Base-by-base conservation (phyloP, 2,888 invertebrate genomes). In the Clitarchus hookeri region DNA sequence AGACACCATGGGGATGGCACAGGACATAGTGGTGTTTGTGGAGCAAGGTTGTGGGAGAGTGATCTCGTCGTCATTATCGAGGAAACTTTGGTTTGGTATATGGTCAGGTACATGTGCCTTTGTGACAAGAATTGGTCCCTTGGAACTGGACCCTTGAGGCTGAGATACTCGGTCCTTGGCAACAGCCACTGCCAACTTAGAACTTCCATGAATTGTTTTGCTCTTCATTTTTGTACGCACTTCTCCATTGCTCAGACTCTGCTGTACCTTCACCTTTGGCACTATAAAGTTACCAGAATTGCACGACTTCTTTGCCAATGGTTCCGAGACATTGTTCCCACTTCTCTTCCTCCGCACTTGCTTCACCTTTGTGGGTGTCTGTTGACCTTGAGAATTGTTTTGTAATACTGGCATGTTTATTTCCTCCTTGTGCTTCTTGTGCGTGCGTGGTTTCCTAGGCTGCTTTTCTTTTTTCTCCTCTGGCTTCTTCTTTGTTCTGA, bases 401-500 rank as follows among this genome's bases (percentile, higher is more conserved):
- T 65, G 65, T 65, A 65, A 65, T 65, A 65, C 65, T 65, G 65
- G 23, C 3, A 19, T 8, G 65, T 65, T 65, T 9, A 19, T 16
- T 19, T n/a, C 23, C 13, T 65, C 65, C 65, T 65, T 65, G 3
- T 12, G 19, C 8, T 65, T 65, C 65, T 65, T 65, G 23, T 65
- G 19, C 8, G 16, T 23, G n/a, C 65, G 65, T 11, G 65, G 65
- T 65, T 65, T 65, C 65, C 65, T 11, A 23, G 65, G 65, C 65
- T 65, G 65, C 65, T 87, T 84, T 26, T 78, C 83, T 85, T 83
- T 25, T 25, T 25, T 78, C 48, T 85, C 86, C 77, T 48, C 26
- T 27, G 84, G 25, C 36, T 86, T 86, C 82, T 78, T 86, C 44
- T 85, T 84, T 54, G 65, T 84, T 3, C 82, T 86, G 36, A 79